These are phyloP conservation scores for Leptinotarsa tumamoca DNA, from an alignment of 2,888 invertebrate species.

Conservation along the genomic window DNA sequence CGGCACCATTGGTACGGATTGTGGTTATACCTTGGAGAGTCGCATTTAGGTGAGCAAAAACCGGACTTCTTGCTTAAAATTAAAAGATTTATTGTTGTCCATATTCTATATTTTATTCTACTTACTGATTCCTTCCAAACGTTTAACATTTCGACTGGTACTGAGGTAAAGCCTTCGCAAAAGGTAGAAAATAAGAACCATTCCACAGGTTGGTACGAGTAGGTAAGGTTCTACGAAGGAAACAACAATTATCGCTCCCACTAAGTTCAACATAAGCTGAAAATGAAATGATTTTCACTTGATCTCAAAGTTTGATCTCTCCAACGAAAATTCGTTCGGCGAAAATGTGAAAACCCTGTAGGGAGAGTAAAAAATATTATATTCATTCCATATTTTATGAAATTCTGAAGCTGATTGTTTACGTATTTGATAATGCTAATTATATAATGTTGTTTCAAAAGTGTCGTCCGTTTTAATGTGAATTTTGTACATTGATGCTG, in stretches of 20 bases:
- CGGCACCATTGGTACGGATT: slow-evolving; percentile 76
- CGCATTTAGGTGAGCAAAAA: slow-evolving; percentile 80
- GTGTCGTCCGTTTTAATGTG: too few relatives aligned
- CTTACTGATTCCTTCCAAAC: slow-evolving; percentile 77
- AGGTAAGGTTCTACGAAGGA: slow-evolving; percentile 78
- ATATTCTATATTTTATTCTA: neutral
- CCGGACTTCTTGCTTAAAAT: slow-evolving; percentile 77
- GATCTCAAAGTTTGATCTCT: too few relatives aligned
- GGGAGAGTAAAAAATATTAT: too few relatives aligned
- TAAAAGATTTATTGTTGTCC: slow-evolving; percentile 57
- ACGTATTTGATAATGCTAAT: too few relatives aligned
- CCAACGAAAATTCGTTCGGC: too few relatives aligned
- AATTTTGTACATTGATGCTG: too few relatives aligned
- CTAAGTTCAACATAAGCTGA: slow-evolving; percentile 76
- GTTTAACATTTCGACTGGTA: slow-evolving; percentile 81
- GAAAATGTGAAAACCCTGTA: too few relatives aligned
- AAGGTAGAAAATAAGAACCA: slow-evolving; percentile 73
- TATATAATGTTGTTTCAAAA: too few relatives aligned
- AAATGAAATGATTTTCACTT: slow-evolving; percentile 35
- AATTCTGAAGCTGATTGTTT: too few relatives aligned
- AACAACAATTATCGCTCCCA: slow-evolving; percentile 82
- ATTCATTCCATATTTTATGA: too few relatives aligned
- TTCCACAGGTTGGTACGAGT: slow-evolving; percentile 74
- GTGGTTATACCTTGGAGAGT: slow-evolving; percentile 80
- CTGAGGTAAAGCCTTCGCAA: slow-evolving; percentile 77